Conservation (phyloP, 2,797 vertebrate genomes). For the Centropyge bicolor region DNA sequence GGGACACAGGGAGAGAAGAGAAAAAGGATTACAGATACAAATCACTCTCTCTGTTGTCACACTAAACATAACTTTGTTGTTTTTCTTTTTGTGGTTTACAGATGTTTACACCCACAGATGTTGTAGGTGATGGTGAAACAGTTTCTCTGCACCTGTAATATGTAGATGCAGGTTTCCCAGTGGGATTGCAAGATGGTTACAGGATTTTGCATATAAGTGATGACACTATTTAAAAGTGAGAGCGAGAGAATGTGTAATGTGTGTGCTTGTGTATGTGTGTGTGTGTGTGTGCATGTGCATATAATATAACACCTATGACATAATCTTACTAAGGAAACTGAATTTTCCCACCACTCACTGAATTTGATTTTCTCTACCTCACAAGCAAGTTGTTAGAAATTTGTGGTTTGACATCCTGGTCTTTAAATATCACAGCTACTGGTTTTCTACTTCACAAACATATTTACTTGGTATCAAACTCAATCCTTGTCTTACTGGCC, state of each 20-base stretch:
- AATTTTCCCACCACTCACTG: neutral
- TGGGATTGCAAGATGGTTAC: constrained; percentile 15
- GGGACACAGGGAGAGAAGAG: neutral
- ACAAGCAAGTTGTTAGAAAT: neutral
- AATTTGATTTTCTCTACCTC: neutral
- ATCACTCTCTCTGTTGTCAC: neutral
- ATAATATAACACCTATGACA: too few relatives aligned
- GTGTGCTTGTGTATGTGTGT: neutral
- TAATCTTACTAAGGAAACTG: neutral
- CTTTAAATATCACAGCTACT: neutral
- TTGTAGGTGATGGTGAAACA: constrained; percentile 1
- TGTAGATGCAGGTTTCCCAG: constrained; percentile 2
- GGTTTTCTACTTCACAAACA: neutral
- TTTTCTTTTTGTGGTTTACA: neutral
- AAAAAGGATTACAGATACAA: constrained; percentile 22
- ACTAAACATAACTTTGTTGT: neutral
- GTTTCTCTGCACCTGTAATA: constrained; percentile 14
- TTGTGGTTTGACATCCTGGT: neutral
- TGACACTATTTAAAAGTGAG: constrained; percentile 20
- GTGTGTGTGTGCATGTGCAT: neutral
- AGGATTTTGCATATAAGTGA: constrained; percentile 11
- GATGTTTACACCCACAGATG: constrained; percentile 4
- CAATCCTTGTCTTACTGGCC: neutral
- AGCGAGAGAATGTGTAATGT: neutral
- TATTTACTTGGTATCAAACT: neutral